A percentile compares a stretch with the other conserved stretches of the same genome.
Evolutionary conservation across 2,113 vertebrate genomes (phyloP).

Genomic region (Sander vitreus): DNA sequence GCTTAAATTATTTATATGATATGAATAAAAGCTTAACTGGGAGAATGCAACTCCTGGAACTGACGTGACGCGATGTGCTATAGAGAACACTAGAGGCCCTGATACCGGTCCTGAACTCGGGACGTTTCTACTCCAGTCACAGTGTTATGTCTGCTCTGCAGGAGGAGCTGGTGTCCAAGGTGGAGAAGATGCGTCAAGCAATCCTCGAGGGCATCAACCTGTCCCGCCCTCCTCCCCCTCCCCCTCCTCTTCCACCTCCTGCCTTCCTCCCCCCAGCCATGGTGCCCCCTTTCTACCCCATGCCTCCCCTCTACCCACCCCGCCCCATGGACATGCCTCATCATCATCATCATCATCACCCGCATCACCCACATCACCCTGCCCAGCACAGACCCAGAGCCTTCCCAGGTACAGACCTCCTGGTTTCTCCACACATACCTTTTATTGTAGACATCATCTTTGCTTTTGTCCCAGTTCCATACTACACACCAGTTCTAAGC

Average conservation of each 20-base stretch:
- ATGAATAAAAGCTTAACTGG: background rate
- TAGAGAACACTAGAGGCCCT: too few relatives aligned
- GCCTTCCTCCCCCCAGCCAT: conserved; percentile 89
- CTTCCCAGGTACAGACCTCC: conserved; percentile 86
- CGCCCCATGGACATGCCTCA: conserved; percentile 89
- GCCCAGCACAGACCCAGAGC: conserved; percentile 87
- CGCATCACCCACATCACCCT: conserved; percentile 81
- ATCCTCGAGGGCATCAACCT: conserved; percentile 93
- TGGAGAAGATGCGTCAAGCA: conserved; percentile 94
- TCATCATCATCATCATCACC: conserved; percentile 76
- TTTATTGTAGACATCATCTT: background rate
- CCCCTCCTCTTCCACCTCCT: conserved; percentile 89
- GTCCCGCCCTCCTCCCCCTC: conserved; percentile 86
- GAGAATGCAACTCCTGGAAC: background rate
- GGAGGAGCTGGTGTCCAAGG: conserved; percentile 90
- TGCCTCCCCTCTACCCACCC: conserved; percentile 88
- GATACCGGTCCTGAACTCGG: too few relatives aligned
- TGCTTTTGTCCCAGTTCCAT: background rate
- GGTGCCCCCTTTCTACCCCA: conserved; percentile 89
- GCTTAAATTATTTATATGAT: background rate
- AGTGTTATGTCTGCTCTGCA: conserved; percentile 39
- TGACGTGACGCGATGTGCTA: too few relatives aligned
- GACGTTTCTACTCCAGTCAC: background rate
- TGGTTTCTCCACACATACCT: background rate
- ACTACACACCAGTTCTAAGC: background rate